Evolutionary conservation across 92 coral and sea anemone genomes (phyloP), one percentile per base, ranked within the genome.

Genomic region (Parazoanthus darwini): DNA sequence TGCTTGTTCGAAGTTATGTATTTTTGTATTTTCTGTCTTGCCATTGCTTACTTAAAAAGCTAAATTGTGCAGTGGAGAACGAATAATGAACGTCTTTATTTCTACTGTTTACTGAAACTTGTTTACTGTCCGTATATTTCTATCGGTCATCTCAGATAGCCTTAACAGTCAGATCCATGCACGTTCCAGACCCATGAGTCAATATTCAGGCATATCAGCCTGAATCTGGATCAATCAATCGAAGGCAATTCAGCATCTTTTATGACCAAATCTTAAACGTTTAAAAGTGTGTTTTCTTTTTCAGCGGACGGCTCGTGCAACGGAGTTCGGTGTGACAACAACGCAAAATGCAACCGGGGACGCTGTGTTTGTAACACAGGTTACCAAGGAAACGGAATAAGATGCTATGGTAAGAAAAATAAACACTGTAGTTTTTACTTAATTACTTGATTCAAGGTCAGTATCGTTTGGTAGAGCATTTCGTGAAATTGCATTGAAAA

Each of bases 251-350:
- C 16, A 72, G 37, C 36, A 73, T 35, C 20, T 11, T 11, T 73
- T 73, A 73, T 73, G n/a, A 73, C 42, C 8, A 63, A 18, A 18
- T 18, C 70, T 22, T 0, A 63, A 63, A 71, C 37, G 38, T 26
- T 23, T 29, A 29, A 29, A 29, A 10, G 16, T 25, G 37, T 73
- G 0, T 26, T 33, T 73, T 73, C 37, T 33, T 5, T 33, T 43
- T 75, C 37, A 94, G 98, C 92, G 25, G 93, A 91, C 79, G 94
- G 92, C 74, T 86, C 89, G 23, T 94, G 98, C 84, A 90, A 86
- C 78, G 94, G 92, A 16, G 76, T 70, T 44, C 82, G 81, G 85
- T 92, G 94, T 92, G 80, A 82, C 63, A 23, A 77, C 63, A 85
- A 94, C 79, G 98, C 94, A 11, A 70, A 56, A 8, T 91, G 96